Percentiles rank a stretch among this genome's conserved stretches.
Evolutionary conservation across 1,140 invertebrate genomes (phyloP).

Genomic region (Diorhabda carinulata): DNA sequence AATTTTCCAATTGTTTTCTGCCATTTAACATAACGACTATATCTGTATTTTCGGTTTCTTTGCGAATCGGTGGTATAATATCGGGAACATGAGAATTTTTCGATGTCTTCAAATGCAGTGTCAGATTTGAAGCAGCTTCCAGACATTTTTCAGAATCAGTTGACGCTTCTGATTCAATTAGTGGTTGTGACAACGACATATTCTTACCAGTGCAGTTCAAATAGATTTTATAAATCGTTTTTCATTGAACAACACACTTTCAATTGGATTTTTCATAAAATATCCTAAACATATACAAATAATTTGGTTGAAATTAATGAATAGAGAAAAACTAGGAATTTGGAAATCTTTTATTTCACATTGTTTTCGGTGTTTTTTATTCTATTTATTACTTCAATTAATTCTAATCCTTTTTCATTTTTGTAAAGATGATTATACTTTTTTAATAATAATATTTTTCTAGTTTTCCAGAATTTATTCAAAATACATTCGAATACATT

Average conservation of each 20-base stretch:
- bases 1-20: neutral
- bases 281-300: no score
- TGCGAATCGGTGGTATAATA: neutral
- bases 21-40: neutral
- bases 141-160: slow-evolving; percentile 13
- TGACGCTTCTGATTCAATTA: slow-evolving; percentile 14
- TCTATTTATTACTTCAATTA: no score
- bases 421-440: no score
- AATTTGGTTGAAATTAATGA: no score
- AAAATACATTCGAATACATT: no score
- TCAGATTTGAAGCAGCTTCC: neutral
- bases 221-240: neutral
- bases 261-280: no score
- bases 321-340: no score
- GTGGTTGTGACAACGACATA: slow-evolving; percentile 14
- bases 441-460: no score
- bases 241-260: neutral
- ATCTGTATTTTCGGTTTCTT: neutral
- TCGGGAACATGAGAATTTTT: neutral
- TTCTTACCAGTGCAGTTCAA: slow-evolving; percentile 2
- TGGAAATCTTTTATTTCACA: no score
- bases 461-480: no score
- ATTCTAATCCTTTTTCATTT: no score
- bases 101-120: neutral
- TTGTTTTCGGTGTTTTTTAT: no score